Conservation (phyloP, 64 coral and sea anemone genomes). For the Montipora foliosa region DNA sequence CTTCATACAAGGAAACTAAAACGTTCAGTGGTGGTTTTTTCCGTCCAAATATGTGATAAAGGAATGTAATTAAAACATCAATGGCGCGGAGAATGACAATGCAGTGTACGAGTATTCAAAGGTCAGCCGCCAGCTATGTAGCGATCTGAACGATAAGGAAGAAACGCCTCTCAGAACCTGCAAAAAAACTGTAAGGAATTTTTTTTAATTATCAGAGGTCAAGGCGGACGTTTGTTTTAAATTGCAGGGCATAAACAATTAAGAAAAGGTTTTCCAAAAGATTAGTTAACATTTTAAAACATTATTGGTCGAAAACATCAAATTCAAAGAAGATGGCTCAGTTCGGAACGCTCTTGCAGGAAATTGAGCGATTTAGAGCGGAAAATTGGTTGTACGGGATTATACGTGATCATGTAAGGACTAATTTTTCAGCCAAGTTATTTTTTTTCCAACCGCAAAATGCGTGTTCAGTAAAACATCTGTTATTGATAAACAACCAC, state of each 20-base stretch:
- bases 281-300: too few species aligned
- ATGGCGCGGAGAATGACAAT: background rate
- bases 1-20: too few species aligned
- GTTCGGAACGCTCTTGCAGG: too few species aligned
- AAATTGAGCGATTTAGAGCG: too few species aligned
- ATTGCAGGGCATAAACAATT: too few species aligned
- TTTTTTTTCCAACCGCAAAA: background rate
- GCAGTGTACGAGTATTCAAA: background rate
- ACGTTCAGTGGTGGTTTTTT: background rate
- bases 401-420: too few species aligned
- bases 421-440: too few species aligned
- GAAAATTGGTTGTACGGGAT: too few species aligned
- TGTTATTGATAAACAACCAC: constrained; percentile 6
- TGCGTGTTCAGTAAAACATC: background rate
- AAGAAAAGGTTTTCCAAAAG: too few species aligned
- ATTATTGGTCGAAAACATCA: too few species aligned
- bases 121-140: background rate
- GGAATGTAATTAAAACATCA: background rate
- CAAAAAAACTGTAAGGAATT: background rate
- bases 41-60: background rate
- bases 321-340: too few species aligned
- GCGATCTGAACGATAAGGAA: background rate
- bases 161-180: background rate
- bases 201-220: background rate
- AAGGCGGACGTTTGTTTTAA: too few species aligned